Conservation (phyloP, 2,888 invertebrate genomes). For the Heliconius sara region DNA sequence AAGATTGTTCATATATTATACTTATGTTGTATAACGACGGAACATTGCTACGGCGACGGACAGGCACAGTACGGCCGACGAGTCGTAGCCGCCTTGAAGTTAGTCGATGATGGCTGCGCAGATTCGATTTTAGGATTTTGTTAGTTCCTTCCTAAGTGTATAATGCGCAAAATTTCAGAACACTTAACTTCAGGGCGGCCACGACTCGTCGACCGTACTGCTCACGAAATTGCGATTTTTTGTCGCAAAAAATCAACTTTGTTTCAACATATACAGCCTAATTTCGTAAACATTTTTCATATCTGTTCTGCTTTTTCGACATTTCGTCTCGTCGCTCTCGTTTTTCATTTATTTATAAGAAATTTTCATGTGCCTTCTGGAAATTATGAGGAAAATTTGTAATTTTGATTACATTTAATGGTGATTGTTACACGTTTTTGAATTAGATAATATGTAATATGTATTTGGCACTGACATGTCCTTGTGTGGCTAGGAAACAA, state of each 20-base stretch:
- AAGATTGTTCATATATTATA: conserved; percentile 65
- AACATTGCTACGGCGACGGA: conserved; percentile 38
- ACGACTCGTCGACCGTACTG: neutral
- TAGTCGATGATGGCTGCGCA: neutral
- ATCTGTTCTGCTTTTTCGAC: conserved; percentile 35
- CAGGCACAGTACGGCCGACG: neutral
- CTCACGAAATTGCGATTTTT: conserved; percentile 34
- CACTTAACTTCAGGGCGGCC: neutral
- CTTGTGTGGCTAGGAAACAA: conserved; percentile 53
- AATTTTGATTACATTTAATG: conserved; percentile 73
- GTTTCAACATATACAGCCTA: conserved; percentile 27
- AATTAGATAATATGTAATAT: conserved; percentile 63
- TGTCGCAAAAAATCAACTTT: conserved; percentile 36
- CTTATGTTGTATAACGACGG: conserved; percentile 53
- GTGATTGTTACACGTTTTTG: conserved; percentile 73
- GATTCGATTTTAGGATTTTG: neutral
- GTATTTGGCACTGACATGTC: conserved; percentile 65
- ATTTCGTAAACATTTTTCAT: conserved; percentile 31
- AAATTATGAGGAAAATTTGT: conserved; percentile 69
- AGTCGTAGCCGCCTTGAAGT: neutral
- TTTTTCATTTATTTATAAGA: conserved; percentile 77
- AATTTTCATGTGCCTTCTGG: conserved; percentile 84
- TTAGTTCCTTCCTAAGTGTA: neutral
- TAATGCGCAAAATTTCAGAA: neutral
- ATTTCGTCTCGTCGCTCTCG: conserved; percentile 50